Evolutionary conservation across 2,888 invertebrate species (phyloP), one percentile per base, ranked within the genome.

Genomic region (Eutolmus rufibarbis): DNA sequence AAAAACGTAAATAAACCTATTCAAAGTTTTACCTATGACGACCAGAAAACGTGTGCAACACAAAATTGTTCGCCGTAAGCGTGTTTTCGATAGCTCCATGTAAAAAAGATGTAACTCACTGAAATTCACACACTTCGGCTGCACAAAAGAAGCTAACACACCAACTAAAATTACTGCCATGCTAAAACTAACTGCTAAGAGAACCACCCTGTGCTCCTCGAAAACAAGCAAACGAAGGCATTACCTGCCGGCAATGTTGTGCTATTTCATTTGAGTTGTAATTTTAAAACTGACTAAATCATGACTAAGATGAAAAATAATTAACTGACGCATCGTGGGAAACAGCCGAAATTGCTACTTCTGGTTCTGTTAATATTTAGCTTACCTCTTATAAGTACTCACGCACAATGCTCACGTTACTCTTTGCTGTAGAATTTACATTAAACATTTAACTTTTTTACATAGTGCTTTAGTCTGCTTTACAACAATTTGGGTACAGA

Each of bases 1-100:
- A 81, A 81, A 28, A 46, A 81, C 31, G n/a, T 81, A 81, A 51
- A 51, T 14, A n/a, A 43, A 46, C 14, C 12, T 46, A 78, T 0
- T 19, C 40, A 74, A 66, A 77, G 14, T 57, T 31, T 19, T 87
- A 87, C 31, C 76, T 77, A 87, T 40, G 79, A 87, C 88, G 88
- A 88, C 88, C 88, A 88, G 88, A 88, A 88, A 87, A 81, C 19
- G 78, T 43, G 46, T 56, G 56, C 34, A 66, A 66, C 74, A 28
- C 57, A 84, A 76, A 31, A 31, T 28, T 76, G 40, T 23, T 23
- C 66, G 28, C 66, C 56, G 66, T 28, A 28, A 66, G 66, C 12
- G 66, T 28, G 66, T 66, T 46, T 46, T 7, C 34, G 66, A 66
- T 28, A 23, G 12, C 3, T 66, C 23, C 28, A 28, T 12, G n/a